These are phyloP conservation scores for Liposcelis brunnea DNA, from an alignment of 2,888 invertebrate species.

Conservation along the genomic window DNA sequence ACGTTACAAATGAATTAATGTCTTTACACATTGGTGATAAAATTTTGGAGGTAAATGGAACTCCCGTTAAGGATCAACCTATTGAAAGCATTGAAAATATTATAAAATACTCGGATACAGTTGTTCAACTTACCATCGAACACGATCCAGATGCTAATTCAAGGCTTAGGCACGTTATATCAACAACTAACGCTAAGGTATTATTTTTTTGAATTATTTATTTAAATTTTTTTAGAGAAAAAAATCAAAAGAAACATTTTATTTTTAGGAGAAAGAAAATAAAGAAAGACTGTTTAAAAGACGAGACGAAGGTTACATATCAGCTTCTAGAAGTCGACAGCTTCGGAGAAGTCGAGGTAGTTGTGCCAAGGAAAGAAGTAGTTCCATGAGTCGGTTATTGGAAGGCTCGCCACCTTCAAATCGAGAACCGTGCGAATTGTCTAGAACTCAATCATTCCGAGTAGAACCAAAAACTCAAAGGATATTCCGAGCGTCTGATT, in stretches of 20 bases:
- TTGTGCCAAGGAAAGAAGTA: conserved; percentile 52
- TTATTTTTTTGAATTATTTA: neutral
- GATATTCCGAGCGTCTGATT: conserved; percentile 81
- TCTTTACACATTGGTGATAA: conserved; percentile 81
- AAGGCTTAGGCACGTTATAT: conserved; percentile 26
- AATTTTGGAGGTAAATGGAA: conserved; percentile 84
- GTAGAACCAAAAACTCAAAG: conserved; percentile 47
- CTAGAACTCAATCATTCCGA: conserved; percentile 76
- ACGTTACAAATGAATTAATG: conserved; percentile 63
- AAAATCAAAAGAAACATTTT: conserved; percentile 21
- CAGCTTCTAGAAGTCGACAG: conserved; percentile 43
- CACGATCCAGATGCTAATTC: conserved; percentile 64
- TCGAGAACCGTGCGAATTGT: conserved; percentile 45
- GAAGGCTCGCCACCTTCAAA: conserved; percentile 35
- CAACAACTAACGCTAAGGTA: conserved; percentile 1
- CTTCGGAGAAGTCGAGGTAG: conserved; percentile 30
- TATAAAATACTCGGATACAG: conserved; percentile 50
- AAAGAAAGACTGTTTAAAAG: conserved; percentile 22
- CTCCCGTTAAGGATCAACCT: conserved; percentile 63
- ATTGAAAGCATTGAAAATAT: conserved; percentile 62
- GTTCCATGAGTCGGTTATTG: conserved; percentile 67
- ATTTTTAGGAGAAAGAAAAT: conserved; percentile 17
- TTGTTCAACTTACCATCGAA: conserved; percentile 70
- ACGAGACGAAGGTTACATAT: conserved; percentile 37
- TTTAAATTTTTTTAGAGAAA: conserved; percentile 11